Evolutionary conservation across 2,888 invertebrate species (phyloP), one percentile per base, ranked within the genome.

Genomic region (Ephialtes manifestator): DNA sequence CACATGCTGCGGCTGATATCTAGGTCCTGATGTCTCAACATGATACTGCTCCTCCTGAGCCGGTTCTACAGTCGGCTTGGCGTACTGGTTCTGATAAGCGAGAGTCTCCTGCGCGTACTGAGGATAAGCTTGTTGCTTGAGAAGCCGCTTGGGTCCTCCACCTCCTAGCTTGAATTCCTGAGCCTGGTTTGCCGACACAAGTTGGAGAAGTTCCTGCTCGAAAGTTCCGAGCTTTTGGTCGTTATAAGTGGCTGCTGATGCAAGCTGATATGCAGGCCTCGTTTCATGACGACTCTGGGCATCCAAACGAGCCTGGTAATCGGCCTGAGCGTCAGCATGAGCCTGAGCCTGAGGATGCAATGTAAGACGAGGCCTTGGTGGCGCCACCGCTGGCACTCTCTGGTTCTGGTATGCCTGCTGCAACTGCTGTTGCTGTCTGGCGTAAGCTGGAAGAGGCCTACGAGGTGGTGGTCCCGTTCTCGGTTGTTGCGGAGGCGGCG

Each of bases 141-240:
- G 60, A 3, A 86, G 81, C 0, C 87, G 77, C 46, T 88, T 89
- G 0, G 90, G 86, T 4, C 89, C 89, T 18, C 86, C 88, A 2
- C 90, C 89, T 0, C 89, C 78, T 1, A 91, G 80, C 43, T 93
- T 93, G 78, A 93, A 93, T 46, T 93, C 93, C 65, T 93, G 93
- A 0, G 93, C 93, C 75, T 93, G 93, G 77, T 93, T 93, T 0
- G 93, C 93, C 0, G 91, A 92, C 1, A 93, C 93, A 7, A 93
- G 70, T 75, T 93, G 93, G 24, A 93, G 83, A 5, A 93, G 81
- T 58, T 93, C 93, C 65, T 93, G 93, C 76, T 93, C 93, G 83
- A 93, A 93, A 0, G 92, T 92, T 55, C 93, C 93, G 2, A 93
- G 84, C 78, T 93, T 93, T 0, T 89, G 90, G n/a, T 90, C 90